A percentile compares a stretch with the other conserved stretches of the same genome.
Conservation (phyloP, 2,113 vertebrate genomes). For the Athene cunicularia region DNA sequence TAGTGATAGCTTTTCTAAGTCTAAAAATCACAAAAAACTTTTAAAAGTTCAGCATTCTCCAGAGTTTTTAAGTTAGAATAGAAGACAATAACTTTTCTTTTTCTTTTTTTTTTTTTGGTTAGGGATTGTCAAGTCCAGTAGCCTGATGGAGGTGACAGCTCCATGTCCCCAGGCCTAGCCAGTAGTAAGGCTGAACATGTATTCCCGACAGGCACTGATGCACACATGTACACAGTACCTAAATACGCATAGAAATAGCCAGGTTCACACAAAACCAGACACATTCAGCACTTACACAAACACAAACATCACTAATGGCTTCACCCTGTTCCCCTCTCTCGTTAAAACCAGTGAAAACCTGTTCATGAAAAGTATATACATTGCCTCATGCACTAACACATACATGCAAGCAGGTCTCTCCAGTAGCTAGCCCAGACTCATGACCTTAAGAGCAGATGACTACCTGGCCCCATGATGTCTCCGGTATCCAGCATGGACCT, state of each 20-base stretch:
- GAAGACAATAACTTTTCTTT: not conserved
- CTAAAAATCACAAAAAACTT: not conserved
- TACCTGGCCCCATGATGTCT: not conserved
- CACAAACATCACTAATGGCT: not conserved
- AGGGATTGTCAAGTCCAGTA: not conserved
- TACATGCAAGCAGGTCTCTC: not conserved
- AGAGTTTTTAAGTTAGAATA: not conserved
- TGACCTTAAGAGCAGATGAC: not conserved
- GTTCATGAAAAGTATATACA: not conserved
- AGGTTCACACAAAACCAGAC: not conserved
- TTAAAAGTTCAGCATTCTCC: not conserved
- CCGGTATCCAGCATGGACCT: not conserved
- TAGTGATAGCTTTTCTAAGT: not conserved
- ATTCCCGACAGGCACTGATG: not conserved
- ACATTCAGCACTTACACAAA: not conserved
- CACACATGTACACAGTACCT: not conserved
- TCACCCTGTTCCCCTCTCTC: not conserved
- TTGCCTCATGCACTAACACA: too few relatives aligned
- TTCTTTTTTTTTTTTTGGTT: not conserved
- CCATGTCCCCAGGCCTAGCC: not conserved
- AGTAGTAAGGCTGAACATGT: not conserved
- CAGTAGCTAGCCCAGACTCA: not conserved
- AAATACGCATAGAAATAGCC: rapidly evolving
- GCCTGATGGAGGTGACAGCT: not conserved
- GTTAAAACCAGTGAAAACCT: not conserved